phyloP scores from a whole-genome alignment of 2,797 vertebrate genomes.

The Ctenosaura bakeri region DNA sequence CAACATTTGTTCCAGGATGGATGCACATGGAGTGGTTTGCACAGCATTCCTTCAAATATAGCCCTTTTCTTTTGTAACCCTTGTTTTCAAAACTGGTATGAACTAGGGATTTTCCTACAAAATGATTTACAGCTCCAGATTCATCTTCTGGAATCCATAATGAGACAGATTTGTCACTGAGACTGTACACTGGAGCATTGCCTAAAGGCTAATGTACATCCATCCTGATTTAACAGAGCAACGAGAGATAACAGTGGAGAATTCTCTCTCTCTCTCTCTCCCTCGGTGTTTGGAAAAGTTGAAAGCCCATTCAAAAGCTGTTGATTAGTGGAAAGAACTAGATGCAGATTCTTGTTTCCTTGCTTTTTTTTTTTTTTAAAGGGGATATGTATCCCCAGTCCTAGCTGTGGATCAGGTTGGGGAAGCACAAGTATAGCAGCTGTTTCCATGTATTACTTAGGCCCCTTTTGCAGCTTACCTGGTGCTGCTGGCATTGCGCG shows the following conservation, averaged over 20 bases:
- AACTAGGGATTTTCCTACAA: neutral
- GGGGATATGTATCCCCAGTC: neutral
- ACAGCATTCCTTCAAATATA: neutral
- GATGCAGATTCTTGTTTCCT: neutral
- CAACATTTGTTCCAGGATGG: neutral
- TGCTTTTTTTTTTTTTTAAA: neutral
- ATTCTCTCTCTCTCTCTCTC: neutral
- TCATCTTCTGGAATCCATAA: slow-evolving; percentile 15
- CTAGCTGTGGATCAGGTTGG: neutral
- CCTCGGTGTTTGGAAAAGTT: neutral
- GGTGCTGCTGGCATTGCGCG: too few species aligned
- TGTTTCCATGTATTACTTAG: neutral
- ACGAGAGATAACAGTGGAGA: neutral
- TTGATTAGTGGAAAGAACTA: neutral
- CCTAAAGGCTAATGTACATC: neutral
- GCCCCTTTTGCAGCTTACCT: too few species aligned
- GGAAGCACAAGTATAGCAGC: neutral
- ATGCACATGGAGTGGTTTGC: neutral
- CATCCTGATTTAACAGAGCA: neutral
- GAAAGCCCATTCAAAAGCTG: neutral
- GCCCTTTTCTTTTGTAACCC: neutral
- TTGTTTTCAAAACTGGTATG: neutral
- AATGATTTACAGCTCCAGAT: neutral
- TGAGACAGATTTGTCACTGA: neutral
- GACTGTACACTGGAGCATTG: neutral